These are phyloP conservation scores for Tympanoctomys barrerae DNA, from an alignment of 2,797 vertebrate genomes.

Conservation along the genomic window DNA sequence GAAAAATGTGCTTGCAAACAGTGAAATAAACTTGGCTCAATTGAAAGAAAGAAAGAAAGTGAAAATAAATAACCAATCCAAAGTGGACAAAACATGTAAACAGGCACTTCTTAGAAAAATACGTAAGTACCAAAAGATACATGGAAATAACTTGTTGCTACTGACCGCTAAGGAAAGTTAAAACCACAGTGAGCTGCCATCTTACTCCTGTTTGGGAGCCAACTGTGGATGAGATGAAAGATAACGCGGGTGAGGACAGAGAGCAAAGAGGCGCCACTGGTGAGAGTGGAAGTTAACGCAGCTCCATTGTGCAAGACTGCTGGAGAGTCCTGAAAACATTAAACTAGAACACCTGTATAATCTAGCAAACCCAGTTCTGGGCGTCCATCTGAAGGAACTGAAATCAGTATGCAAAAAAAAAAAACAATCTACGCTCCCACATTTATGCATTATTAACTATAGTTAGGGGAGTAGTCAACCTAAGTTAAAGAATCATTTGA, in stretches of 20 bases:
- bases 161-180: not conserved
- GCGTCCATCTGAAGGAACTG: not conserved
- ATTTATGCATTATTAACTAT: not conserved
- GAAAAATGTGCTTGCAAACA: conserved; percentile 32
- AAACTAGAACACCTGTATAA: not conserved
- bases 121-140: not conserved
- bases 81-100: not conserved
- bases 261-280: not conserved
- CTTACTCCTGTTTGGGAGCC: not conserved
- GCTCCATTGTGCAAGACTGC: no score
- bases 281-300: no score
- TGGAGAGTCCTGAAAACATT: not conserved
- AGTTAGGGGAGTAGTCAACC: not conserved
- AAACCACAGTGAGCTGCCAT: no score
- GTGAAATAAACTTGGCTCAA: conserved; percentile 14
- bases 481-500: not conserved
- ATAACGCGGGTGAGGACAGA: not conserved
- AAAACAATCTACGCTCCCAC: no score
- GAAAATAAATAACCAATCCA: no score
- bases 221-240: not conserved
- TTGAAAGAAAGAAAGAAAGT: not conserved
- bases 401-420: not conserved
- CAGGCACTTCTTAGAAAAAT: not conserved
- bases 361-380: not conserved
- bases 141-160: not conserved